Evolutionary conservation across 2,888 invertebrate species (phyloP).

Genomic region (Disparrhopalites patrizii): DNA sequence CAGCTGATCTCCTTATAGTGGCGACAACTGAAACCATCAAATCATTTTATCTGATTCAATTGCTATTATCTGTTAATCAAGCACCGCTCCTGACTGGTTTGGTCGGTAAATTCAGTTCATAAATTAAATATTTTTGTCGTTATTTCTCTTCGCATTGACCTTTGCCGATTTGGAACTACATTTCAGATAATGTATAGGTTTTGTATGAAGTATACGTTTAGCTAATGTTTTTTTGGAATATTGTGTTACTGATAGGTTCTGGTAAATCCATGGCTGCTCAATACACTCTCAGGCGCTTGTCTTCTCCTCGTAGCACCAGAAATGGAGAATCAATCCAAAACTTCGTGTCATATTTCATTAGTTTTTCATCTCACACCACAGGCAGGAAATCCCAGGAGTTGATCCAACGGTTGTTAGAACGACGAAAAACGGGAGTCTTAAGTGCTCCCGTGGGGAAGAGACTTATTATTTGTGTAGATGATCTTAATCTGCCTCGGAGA

Average conservation of each 20-base stretch:
- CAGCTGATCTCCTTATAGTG: too few species aligned
- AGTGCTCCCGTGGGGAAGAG: slow-evolving; percentile 80
- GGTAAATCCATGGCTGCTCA: slow-evolving; percentile 85
- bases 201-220: not conserved
- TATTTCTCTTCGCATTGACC: too few species aligned
- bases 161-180: too few species aligned
- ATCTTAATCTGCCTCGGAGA: slow-evolving; percentile 84
- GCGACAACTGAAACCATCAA: slow-evolving; percentile 87
- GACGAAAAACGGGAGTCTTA: slow-evolving; percentile 70
- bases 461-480: slow-evolving; percentile 81
- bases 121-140: too few species aligned
- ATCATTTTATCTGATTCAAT: slow-evolving; percentile 74
- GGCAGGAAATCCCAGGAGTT: slow-evolving; percentile 77
- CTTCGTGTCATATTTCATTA: slow-evolving; percentile 72
- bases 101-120: slow-evolving; percentile 64
- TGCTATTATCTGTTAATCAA: slow-evolving; percentile 65
- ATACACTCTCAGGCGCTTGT: slow-evolving; percentile 65
- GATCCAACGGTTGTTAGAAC: slow-evolving; percentile 78
- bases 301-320: slow-evolving; percentile 56
- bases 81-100: slow-evolving; percentile 87
- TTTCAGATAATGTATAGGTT: too few species aligned
- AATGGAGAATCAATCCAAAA: slow-evolving; percentile 60
- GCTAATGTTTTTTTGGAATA: too few species aligned
- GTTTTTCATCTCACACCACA: slow-evolving; percentile 89
- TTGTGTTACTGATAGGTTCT: too few species aligned